These are phyloP conservation scores for Glyphotaelius pellucidus DNA, from an alignment of 2,888 invertebrate genomes.

Conservation along the genomic window DNA sequence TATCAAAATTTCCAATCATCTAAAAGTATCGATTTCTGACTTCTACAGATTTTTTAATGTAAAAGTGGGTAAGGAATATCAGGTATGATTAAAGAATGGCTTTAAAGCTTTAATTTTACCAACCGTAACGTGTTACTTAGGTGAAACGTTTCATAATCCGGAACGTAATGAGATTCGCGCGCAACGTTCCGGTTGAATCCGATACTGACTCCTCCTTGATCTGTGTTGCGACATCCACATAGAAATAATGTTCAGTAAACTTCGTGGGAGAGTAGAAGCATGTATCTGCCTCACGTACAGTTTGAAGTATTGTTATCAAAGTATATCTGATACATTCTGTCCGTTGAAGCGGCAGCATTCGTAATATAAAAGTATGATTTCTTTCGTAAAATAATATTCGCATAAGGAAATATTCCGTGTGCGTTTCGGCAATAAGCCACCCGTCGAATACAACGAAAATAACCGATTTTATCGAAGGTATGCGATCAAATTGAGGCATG, in stretches of 20 bases:
- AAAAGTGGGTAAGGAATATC: background rate
- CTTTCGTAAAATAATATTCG: slow-evolving; percentile 47
- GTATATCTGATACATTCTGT: slow-evolving; percentile 44
- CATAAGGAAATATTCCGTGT: slow-evolving; percentile 51
- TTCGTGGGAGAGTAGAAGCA: slow-evolving; percentile 23
- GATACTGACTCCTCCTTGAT: background rate
- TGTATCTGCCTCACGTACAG: slow-evolving; percentile 57
- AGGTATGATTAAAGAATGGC: background rate
- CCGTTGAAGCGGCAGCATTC: slow-evolving; percentile 53
- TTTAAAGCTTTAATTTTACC: background rate
- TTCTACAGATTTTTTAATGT: background rate
- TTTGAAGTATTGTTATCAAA: slow-evolving; percentile 61
- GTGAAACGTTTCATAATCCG: background rate
- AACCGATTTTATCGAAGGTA: slow-evolving; percentile 55
- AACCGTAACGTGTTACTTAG: background rate
- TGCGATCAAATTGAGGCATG: slow-evolving; percentile 62
- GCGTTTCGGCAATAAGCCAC: slow-evolving; percentile 64
- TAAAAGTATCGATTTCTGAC: too few relatives aligned
- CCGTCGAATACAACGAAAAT: slow-evolving; percentile 63
- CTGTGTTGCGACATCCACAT: background rate
- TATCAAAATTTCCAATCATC: background rate
- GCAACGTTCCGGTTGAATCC: background rate
- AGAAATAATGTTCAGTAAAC: slow-evolving; percentile 11
- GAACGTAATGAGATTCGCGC: background rate
- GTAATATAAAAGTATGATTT: slow-evolving; percentile 63